phyloP scores from a whole-genome alignment of 2,113 vertebrate genomes.

The Platichthys flesus region DNA sequence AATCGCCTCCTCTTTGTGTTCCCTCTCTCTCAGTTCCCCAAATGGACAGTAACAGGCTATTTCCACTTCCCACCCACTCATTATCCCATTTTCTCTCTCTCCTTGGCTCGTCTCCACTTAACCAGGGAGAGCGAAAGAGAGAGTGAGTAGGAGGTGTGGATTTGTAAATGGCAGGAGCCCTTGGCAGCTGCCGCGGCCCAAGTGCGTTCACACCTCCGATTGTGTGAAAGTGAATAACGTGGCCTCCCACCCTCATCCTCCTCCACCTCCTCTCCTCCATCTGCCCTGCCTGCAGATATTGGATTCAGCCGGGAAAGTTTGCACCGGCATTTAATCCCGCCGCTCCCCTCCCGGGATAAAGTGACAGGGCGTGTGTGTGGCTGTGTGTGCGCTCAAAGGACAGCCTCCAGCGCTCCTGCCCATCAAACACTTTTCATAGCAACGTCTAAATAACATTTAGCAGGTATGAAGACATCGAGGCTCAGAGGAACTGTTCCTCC shows the following conservation, averaged over 20 bases:
- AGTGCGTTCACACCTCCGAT: constrained; percentile 57
- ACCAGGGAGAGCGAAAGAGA: background rate
- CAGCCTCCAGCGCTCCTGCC: constrained; percentile 17
- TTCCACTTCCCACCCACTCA: constrained; percentile 31
- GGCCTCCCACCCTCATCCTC: background rate
- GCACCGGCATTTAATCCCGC: constrained; percentile 24
- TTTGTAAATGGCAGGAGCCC: constrained; percentile 5
- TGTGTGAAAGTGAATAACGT: constrained; percentile 50
- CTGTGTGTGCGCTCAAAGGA: background rate
- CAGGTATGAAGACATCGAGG: constrained; percentile 16
- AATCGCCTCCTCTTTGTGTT: background rate
- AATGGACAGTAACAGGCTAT: constrained; percentile 23
- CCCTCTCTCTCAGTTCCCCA: background rate
- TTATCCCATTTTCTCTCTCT: constrained; percentile 33
- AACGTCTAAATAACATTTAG: constrained; percentile 45
- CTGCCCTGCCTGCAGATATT: constrained; percentile 25
- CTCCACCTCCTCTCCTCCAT: background rate
- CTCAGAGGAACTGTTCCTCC: constrained; percentile 27
- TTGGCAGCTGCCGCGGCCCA: constrained; percentile 32
- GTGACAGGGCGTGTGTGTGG: constrained; percentile 18
- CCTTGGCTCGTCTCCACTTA: constrained; percentile 19
- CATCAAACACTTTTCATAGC: constrained; percentile 64
- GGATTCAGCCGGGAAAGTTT: constrained; percentile 36
- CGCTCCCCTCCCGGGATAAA: constrained; percentile 30
- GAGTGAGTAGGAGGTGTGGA: background rate